Percentiles rank a stretch among this genome's conserved stretches.
phyloP scores from a whole-genome alignment of 2,888 invertebrate genomes.

The Drosophila buzzatii region DNA sequence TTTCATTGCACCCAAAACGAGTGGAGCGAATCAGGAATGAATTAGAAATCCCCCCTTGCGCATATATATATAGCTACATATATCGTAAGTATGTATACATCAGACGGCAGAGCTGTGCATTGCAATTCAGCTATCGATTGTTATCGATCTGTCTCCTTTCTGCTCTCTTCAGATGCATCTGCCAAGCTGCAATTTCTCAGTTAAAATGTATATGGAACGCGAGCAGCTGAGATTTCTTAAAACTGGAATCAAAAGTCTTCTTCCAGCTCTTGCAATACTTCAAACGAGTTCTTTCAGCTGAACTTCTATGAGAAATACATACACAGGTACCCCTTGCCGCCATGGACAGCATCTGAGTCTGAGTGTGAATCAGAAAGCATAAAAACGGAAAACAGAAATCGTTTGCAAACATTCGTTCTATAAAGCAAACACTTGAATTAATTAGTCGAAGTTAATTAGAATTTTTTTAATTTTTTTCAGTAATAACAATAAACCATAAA shows the following conservation, averaged over 20 bases:
- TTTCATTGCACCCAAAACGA: neutral
- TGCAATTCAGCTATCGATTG: neutral
- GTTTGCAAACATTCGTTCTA: neutral
- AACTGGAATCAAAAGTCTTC: too few relatives aligned
- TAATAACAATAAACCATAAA: slow-evolving; percentile 30
- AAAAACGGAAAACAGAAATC: neutral
- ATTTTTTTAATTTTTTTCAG: neutral
- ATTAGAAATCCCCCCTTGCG: too few relatives aligned
- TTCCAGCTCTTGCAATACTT: too few relatives aligned
- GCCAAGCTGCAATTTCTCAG: too few relatives aligned
- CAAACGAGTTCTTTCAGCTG: neutral
- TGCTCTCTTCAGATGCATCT: too few relatives aligned
- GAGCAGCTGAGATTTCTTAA: too few relatives aligned
- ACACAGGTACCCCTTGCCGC: neutral
- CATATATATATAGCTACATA: neutral
- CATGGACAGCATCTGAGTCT: neutral
- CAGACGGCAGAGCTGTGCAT: too few relatives aligned
- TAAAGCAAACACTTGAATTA: slow-evolving; percentile 20
- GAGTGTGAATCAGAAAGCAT: neutral
- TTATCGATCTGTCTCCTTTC: neutral
- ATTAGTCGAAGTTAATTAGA: slow-evolving; percentile 6
- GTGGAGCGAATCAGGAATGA: neutral
- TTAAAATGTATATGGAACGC: too few relatives aligned
- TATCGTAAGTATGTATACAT: too few relatives aligned
- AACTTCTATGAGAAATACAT: neutral